Percentiles rank a stretch among this genome's conserved stretches.
Evolutionary conservation across 1,140 invertebrate genomes (phyloP).

Genomic region (Littorina saxatilis): DNA sequence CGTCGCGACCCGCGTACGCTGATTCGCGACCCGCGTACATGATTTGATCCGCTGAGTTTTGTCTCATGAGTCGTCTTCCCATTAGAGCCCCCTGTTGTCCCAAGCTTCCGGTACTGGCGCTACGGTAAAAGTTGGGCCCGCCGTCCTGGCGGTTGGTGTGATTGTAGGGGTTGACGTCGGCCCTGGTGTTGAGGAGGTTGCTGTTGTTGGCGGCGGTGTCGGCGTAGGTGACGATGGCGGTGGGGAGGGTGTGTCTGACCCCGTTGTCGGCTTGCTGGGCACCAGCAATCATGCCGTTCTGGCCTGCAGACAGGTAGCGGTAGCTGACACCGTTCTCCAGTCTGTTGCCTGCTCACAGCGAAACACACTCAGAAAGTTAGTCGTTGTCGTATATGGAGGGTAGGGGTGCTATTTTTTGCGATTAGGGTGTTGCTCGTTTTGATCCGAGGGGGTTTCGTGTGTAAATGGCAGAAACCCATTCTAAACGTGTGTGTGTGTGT

Average conservation of each 20-base stretch:
- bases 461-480: no score
- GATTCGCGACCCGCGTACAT: no score
- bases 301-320: background rate
- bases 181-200: background rate
- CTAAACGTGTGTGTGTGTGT: background rate
- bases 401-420: no score
- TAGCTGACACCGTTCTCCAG: background rate
- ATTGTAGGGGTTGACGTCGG: no score
- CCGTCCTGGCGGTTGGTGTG: background rate
- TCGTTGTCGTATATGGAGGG: no score
- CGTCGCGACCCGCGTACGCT: no score
- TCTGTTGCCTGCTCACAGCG: background rate
- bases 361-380: no score
- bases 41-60: background rate
- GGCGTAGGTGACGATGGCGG: conserved; percentile 16
- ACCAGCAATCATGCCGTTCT: background rate
- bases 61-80: background rate
- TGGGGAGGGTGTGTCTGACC: background rate
- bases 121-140: no score
- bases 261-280: background rate
- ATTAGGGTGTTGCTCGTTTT: no score
- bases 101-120: no score
- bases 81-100: no score
- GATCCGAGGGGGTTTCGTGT: no score
- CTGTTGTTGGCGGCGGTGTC: background rate